These are phyloP conservation scores for Scomber japonicus DNA, from an alignment of 2,113 vertebrate genomes.

Conservation along the genomic window DNA sequence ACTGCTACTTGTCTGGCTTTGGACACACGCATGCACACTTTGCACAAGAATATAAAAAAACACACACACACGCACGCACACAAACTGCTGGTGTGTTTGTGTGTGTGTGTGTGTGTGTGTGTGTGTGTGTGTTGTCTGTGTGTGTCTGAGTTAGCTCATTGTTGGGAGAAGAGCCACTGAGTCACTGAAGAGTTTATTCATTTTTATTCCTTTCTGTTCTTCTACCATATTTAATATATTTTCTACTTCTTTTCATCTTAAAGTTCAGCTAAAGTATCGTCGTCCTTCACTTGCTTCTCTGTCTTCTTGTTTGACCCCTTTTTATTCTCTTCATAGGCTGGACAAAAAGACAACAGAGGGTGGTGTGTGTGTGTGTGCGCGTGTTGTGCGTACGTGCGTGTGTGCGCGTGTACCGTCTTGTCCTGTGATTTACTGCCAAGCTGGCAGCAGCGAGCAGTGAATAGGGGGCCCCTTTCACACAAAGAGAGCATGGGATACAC, in stretches of 20 bases:
- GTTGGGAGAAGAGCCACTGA: slow-evolving; percentile 13
- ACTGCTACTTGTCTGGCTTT: neutral
- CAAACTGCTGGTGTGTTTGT: slow-evolving; percentile 22
- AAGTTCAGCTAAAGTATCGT: slow-evolving; percentile 44
- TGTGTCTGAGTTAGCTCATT: slow-evolving; percentile 15
- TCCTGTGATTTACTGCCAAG: slow-evolving; percentile 84
- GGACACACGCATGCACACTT: slow-evolving; percentile 4
- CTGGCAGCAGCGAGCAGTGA: slow-evolving; percentile 78
- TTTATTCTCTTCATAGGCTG: slow-evolving; percentile 59
- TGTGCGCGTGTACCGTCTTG: slow-evolving; percentile 58
- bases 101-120: slow-evolving; percentile 3
- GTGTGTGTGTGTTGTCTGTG: slow-evolving; percentile 8
- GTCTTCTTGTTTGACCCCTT: slow-evolving; percentile 74
- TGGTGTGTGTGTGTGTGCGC: slow-evolving; percentile 31
- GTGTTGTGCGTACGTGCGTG: slow-evolving; percentile 18
- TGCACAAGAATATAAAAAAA: neutral
- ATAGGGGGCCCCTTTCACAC: slow-evolving; percentile 83
- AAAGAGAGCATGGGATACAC: slow-evolving; percentile 68
- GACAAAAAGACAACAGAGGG: slow-evolving; percentile 71
- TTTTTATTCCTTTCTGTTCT: neutral
- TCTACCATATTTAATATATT: slow-evolving; percentile 22
- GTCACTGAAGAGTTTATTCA: neutral
- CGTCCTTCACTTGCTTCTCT: slow-evolving; percentile 50
- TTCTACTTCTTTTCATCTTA: slow-evolving; percentile 17
- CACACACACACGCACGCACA: neutral